phyloP scores from a whole-genome alignment of 2,888 invertebrate genomes.

The Caenorhabditis japonica region DNA sequence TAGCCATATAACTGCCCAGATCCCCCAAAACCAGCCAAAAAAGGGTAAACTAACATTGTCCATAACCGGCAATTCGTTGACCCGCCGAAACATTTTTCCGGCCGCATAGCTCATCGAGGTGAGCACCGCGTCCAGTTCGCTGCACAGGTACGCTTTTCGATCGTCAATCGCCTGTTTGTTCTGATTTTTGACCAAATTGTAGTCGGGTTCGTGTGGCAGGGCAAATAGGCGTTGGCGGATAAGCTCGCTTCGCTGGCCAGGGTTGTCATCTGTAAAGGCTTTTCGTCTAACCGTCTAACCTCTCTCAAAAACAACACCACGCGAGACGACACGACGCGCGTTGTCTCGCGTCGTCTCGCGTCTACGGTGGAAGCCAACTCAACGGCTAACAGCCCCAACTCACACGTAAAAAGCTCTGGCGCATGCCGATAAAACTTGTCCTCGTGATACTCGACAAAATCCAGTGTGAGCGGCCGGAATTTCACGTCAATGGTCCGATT shows the following conservation, averaged over 20 bases:
- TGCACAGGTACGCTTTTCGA: constrained; percentile 19
- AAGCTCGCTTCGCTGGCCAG: constrained; percentile 9
- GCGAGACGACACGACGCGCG: too few relatives aligned
- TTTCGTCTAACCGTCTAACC: too few relatives aligned
- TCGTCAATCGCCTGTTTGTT: constrained; percentile 18
- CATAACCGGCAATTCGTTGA: constrained; percentile 35
- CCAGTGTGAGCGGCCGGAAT: constrained; percentile 58
- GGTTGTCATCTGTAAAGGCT: constrained; percentile 42
- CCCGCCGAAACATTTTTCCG: constrained; percentile 38
- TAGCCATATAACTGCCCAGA: too few relatives aligned
- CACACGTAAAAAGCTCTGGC: constrained; percentile 61
- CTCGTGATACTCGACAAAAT: constrained; percentile 53
- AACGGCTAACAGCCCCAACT: too few relatives aligned
- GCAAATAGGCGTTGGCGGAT: constrained; percentile 33
- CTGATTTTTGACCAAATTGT: constrained; percentile 31
- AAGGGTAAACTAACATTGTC: too few relatives aligned
- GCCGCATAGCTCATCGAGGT: constrained; percentile 41
- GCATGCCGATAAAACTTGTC: constrained; percentile 61
- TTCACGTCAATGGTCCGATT: constrained; percentile 59
- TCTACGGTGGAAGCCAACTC: too few relatives aligned
- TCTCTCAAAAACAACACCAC: too few relatives aligned
- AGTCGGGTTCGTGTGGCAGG: constrained; percentile 34
- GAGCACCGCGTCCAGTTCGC: constrained; percentile 30
- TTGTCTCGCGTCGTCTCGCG: too few relatives aligned
- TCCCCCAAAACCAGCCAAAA: too few relatives aligned